Evolutionary conservation across 2,797 vertebrate species (phyloP).

Genomic region (Centropyge bicolor): DNA sequence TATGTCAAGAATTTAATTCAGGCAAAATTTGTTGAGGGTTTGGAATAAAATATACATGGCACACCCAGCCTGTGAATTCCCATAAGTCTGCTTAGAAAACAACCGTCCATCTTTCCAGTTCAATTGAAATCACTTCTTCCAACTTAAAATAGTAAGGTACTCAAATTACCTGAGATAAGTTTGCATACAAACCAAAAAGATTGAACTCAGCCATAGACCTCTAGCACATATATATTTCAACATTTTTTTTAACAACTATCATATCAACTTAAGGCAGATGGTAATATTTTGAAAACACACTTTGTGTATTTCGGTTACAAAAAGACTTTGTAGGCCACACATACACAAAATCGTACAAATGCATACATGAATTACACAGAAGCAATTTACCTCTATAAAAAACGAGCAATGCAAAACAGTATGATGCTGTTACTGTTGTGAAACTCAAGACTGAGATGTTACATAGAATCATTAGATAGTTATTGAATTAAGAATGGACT

Average conservation of each 20-base stretch:
- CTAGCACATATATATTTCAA: constrained; percentile 37
- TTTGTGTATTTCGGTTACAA: constrained; percentile 46
- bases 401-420: constrained; percentile 32
- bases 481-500: background rate
- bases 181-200: constrained; percentile 75
- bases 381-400: constrained; percentile 21
- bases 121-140: constrained; percentile 25
- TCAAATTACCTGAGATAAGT: constrained; percentile 83
- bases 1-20: constrained; percentile 69
- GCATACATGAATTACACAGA: constrained; percentile 51
- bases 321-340: constrained; percentile 38
- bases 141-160: constrained; percentile 57
- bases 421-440: constrained; percentile 34
- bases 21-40: constrained; percentile 56
- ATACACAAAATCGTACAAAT: constrained; percentile 38
- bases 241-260: constrained; percentile 37
- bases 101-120: constrained; percentile 58
- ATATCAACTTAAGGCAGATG: constrained; percentile 73
- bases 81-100: constrained; percentile 7
- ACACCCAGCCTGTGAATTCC: constrained; percentile 19
- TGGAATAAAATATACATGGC: constrained; percentile 65
- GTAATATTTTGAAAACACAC: constrained; percentile 47
- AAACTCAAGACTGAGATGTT: constrained; percentile 27
- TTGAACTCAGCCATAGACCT: constrained; percentile 55
- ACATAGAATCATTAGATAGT: constrained; percentile 10